Evolutionary conservation across 2,113 vertebrate genomes (phyloP).

Genomic region (Aptenodytes forsteri): DNA sequence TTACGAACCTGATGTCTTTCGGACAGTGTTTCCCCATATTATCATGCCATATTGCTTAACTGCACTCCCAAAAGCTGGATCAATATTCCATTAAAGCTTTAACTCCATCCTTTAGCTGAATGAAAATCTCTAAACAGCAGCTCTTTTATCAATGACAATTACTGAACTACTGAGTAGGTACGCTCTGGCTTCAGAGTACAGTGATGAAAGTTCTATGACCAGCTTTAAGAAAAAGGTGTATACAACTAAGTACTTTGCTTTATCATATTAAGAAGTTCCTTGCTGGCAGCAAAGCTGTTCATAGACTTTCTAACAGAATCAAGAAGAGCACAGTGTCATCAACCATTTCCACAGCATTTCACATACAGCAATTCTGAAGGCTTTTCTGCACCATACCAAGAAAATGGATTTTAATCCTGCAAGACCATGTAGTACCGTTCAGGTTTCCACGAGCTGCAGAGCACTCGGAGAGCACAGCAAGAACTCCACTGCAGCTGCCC

Average conservation of each 20-base stretch:
- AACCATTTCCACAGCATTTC: not conserved
- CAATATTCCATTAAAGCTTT: not conserved
- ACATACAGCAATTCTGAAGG: not conserved
- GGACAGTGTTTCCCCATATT: not conserved
- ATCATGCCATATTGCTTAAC: not conserved
- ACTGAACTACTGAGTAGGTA: not conserved
- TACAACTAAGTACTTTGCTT: not conserved
- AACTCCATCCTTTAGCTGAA: not conserved
- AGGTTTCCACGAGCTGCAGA: not conserved
- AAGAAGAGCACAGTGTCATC: not conserved
- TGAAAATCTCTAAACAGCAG: not conserved
- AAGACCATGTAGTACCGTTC: rapidly evolving
- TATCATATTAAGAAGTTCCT: not conserved
- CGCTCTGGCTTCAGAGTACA: not conserved
- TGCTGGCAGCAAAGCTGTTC: not conserved
- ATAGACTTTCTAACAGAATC: not conserved
- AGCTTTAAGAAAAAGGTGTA: not conserved
- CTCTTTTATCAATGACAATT: not conserved
- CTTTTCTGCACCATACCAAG: not conserved
- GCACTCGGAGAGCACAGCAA: not conserved
- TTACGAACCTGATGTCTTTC: not conserved
- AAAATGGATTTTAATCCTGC: not conserved
- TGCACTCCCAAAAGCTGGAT: not conserved
- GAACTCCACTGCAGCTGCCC: not conserved
- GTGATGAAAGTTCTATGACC: not conserved